These are phyloP conservation scores for Scaptomyza tumidula DNA, from an alignment of 2,888 invertebrate genomes.

Conservation along the genomic window DNA sequence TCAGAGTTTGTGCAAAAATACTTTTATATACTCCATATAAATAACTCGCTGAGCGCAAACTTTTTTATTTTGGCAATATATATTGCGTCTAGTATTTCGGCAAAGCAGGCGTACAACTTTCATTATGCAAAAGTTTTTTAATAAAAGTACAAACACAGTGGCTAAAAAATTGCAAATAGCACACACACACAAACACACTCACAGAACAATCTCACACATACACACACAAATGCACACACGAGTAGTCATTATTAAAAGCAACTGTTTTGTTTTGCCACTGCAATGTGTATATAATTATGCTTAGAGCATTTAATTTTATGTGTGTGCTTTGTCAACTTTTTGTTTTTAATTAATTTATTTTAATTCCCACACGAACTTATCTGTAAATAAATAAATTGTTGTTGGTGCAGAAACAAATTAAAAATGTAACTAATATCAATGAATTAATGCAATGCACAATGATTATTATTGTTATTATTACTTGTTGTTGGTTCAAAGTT, in stretches of 20 bases:
- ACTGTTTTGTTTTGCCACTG: slow-evolving; percentile 51
- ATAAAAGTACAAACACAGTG: slow-evolving; percentile 72
- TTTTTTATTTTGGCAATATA: slow-evolving; percentile 61
- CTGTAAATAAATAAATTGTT: neutral
- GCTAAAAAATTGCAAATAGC: slow-evolving; percentile 34
- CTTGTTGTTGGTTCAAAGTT: too few relatives aligned
- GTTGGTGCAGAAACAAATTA: neutral
- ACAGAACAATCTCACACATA: slow-evolving; percentile 1
- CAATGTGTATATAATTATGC: slow-evolving; percentile 41
- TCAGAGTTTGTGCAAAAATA: slow-evolving; percentile 46
- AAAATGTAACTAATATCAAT: slow-evolving; percentile 1
- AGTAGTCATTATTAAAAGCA: slow-evolving; percentile 57
- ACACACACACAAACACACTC: slow-evolving; percentile 8
- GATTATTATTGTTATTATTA: neutral
- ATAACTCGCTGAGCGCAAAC: slow-evolving; percentile 46
- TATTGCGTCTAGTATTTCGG: slow-evolving; percentile 60
- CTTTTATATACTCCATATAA: slow-evolving; percentile 43
- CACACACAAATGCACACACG: too few relatives aligned
- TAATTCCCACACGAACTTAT: slow-evolving; percentile 16
- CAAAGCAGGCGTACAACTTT: slow-evolving; percentile 69
- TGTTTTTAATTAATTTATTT: slow-evolving; percentile 67
- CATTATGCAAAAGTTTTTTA: slow-evolving; percentile 78
- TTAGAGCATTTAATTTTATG: slow-evolving; percentile 37
- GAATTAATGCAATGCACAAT: slow-evolving; percentile 8
- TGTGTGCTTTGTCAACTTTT: slow-evolving; percentile 29